phyloP scores from a whole-genome alignment of 37 sponge, comb jelly and placozoan species.

The Halisarca cf. caerulea region DNA sequence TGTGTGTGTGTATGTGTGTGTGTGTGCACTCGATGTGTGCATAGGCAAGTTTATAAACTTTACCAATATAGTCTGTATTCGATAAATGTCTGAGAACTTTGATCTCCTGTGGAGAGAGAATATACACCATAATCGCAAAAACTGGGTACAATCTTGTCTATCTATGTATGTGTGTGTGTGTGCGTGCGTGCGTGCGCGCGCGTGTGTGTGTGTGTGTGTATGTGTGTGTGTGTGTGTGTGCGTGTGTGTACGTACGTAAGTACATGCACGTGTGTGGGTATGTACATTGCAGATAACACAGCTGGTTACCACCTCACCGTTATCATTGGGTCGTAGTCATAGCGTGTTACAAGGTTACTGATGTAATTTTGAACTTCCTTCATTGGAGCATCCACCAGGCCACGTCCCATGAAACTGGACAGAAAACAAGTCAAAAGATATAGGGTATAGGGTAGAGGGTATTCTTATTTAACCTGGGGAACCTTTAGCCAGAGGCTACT shows the following conservation, averaged over 20 bases:
- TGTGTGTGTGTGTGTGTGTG: no score
- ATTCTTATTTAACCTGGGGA: no score
- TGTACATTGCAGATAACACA: neutral
- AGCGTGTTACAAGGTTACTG: neutral
- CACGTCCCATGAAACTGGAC: constrained; percentile 28
- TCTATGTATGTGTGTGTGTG: no score
- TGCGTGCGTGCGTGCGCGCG: no score
- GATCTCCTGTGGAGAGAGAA: neutral
- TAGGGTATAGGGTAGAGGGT: no score
- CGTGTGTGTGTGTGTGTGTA: neutral
- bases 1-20: no score
- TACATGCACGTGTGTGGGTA: neutral
- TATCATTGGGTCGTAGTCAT: neutral
- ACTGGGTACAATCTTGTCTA: no score
- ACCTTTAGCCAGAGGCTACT: no score
- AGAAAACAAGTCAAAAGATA: no score
- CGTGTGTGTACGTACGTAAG: no score
- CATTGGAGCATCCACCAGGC: constrained; percentile 27
- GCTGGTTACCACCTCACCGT: neutral
- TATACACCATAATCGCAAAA: no score
- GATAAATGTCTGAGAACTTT: neutral
- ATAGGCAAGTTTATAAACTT: neutral
- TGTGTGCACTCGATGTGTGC: no score
- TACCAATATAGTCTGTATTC: neutral
- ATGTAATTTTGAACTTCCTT: neutral